Base-by-base conservation (phyloP, 2,797 vertebrate species). In the Babyrousa celebensis region DNA sequence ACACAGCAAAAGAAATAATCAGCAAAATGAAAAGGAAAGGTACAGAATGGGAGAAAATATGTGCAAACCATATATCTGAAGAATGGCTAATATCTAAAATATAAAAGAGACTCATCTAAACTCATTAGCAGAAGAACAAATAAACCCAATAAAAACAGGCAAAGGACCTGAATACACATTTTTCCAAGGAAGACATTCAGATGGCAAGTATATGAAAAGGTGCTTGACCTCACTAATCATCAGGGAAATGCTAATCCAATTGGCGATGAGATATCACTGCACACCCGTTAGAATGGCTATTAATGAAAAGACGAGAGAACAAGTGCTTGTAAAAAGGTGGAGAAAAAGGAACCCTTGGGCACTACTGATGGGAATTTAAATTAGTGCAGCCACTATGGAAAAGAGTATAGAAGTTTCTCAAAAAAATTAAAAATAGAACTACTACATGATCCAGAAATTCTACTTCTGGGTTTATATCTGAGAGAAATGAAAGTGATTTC, bases 31-130 rank as follows among this genome's bases (percentile, higher is more conserved):
- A 56, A 83, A 43, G 48, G 48, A 9, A 83, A 60, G 36, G 27
- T 75, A 67, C 0, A 21, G 29, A 67, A 77, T 4, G 52, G 70
- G 29, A 77, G 78, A 60, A 89, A 52, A 52, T 68, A 84, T 77
- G 68, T 60, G 23, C 40, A 84, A 89, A 77, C 36, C 52, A 68
- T 36, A 27, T 77, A 77, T 52, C 70, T 89, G 12, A 29, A 60
- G 68, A 84, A 80, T 23, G 3, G 86, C 48, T 75, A 60, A 83
- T 29, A 82, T 36, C n/a, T 32, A 94, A 72, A 84, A 52, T 23
- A 89, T 29, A 77, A 58, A 89, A 84, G 15, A 60, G n/a, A 82
- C 32, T 68, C 68, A 52, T 29, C 9, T 23, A 94, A 94, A 67
- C 27, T 89, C 68, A 70, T 48, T 12, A 48, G 68, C 21, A 32